Conservation (phyloP, 2,113 vertebrate species). For the Cavia aperea region DNA sequence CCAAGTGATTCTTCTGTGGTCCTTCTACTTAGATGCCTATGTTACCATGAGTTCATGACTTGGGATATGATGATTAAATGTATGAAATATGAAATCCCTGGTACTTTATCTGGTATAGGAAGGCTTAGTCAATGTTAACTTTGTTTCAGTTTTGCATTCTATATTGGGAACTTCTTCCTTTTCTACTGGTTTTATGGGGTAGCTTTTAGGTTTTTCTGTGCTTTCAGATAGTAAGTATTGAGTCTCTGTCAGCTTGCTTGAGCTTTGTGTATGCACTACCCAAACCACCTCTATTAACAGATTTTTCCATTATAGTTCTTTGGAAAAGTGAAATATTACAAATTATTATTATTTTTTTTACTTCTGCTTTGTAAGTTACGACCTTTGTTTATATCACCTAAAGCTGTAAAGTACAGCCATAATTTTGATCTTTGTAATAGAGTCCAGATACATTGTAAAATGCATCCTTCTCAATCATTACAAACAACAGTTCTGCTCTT, state of each 20-base stretch:
- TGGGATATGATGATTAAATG: neutral
- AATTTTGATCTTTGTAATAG: neutral
- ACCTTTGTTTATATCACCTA: neutral
- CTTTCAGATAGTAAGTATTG: neutral
- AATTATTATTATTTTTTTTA: neutral
- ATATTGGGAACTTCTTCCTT: neutral
- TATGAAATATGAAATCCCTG: neutral
- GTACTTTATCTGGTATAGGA: neutral
- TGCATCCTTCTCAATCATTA: neutral
- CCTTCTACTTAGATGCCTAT: neutral
- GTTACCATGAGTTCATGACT: neutral
- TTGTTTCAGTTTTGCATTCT: neutral
- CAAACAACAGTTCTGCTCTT: slow-evolving; percentile 3
- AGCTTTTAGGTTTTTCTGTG: slow-evolving; percentile 7
- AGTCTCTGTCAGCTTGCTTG: neutral
- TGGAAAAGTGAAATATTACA: neutral
- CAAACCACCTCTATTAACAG: neutral
- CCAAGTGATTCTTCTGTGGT: neutral
- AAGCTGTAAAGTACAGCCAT: neutral
- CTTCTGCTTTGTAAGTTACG: neutral
- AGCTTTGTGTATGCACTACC: neutral
- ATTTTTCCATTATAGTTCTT: neutral
- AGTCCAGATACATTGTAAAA: neutral
- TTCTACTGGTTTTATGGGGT: neutral
- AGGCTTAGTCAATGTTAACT: neutral